These are phyloP conservation scores for Telenomus remus DNA, from an alignment of 1,140 invertebrate species.

Conservation along the genomic window DNA sequence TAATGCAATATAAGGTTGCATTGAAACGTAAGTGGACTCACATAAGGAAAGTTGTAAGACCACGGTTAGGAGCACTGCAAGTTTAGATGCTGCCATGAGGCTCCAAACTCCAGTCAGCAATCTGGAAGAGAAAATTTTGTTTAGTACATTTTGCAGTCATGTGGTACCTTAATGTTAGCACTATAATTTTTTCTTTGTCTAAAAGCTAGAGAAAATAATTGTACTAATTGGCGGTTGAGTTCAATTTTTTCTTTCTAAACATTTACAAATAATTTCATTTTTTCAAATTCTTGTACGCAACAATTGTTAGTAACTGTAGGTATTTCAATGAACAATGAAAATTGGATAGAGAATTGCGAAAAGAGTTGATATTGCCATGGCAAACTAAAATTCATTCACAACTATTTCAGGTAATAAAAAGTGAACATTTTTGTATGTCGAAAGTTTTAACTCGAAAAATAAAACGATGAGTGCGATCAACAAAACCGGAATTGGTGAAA, in stretches of 20 bases:
- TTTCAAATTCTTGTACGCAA: too few relatives aligned
- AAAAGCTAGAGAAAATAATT: conserved; percentile 46
- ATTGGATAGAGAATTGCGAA: too few relatives aligned
- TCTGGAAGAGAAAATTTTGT: conserved; percentile 64
- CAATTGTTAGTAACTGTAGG: too few relatives aligned
- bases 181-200: conserved; percentile 47
- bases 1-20: conserved; percentile 9
- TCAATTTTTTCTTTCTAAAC: not conserved
- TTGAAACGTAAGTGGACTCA: conserved; percentile 62
- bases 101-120: conserved; percentile 63
- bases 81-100: conserved; percentile 73
- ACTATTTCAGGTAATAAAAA: too few relatives aligned
- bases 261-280: not conserved
- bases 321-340: too few relatives aligned
- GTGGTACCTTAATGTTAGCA: conserved; percentile 38
- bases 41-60: conserved; percentile 70
- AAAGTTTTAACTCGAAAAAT: too few relatives aligned
- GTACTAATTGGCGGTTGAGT: conserved; percentile 7
- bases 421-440: too few relatives aligned
- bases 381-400: too few relatives aligned
- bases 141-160: conserved; percentile 45
- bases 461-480: too few relatives aligned
- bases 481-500: conserved; percentile 10
- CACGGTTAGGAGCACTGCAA: conserved; percentile 66
- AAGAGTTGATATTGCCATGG: too few relatives aligned